phyloP scores from a whole-genome alignment of 2,888 invertebrate genomes.

The Clepsis dumicolana region DNA sequence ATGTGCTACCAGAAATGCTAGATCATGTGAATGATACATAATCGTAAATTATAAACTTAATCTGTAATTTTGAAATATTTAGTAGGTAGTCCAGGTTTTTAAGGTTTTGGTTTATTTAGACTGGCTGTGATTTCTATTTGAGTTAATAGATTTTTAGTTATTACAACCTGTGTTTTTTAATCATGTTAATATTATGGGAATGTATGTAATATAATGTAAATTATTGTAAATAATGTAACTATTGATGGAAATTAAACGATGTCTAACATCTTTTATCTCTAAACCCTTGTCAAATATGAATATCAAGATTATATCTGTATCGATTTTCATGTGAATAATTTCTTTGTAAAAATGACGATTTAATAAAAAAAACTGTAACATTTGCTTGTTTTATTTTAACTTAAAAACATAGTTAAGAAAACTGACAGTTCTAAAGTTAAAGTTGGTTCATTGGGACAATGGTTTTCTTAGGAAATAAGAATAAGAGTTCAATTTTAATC shows the following conservation, averaged over 20 bases:
- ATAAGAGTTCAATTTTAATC: no score
- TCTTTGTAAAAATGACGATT: slow-evolving; percentile 81
- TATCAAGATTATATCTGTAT: slow-evolving; percentile 75
- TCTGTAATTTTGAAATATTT: background rate
- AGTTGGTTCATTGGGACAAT: no score
- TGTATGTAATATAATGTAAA: slow-evolving; percentile 36
- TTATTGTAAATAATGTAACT: slow-evolving; percentile 48
- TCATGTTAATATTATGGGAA: background rate
- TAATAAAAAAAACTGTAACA: slow-evolving; percentile 69
- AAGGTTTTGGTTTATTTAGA: slow-evolving; percentile 55
- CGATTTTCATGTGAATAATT: slow-evolving; percentile 81
- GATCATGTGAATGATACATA: slow-evolving; percentile 74
- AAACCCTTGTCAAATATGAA: slow-evolving; percentile 79
- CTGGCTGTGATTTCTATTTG: slow-evolving; percentile 62
- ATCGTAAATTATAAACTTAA: slow-evolving; percentile 34
- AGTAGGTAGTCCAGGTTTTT: background rate
- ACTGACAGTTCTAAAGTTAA: no score
- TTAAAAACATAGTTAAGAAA: background rate
- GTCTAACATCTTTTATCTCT: slow-evolving; percentile 80
- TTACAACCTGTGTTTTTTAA: background rate
- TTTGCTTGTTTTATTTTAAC: slow-evolving; percentile 19
- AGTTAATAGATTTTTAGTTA: slow-evolving; percentile 13
- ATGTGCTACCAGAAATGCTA: slow-evolving; percentile 82
- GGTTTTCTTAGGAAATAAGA: background rate
- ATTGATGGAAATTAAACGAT: slow-evolving; percentile 59